phyloP scores from a whole-genome alignment of 2,888 invertebrate species.

The Mayetiola destructor region DNA sequence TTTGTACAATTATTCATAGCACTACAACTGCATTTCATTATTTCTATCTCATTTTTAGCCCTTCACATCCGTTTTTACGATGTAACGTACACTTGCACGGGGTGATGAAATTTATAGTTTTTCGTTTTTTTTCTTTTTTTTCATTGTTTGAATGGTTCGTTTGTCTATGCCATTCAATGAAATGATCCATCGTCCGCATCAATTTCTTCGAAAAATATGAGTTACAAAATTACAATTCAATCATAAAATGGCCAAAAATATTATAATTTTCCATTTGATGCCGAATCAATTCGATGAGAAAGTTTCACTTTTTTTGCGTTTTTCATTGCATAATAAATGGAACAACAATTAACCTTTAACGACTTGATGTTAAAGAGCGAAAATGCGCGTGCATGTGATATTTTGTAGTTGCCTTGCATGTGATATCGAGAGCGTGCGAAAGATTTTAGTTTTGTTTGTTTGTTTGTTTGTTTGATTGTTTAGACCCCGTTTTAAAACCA shows the following conservation, averaged over 20 bases:
- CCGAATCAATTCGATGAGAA: too few relatives aligned
- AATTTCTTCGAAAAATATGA: too few relatives aligned
- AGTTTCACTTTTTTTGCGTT: neutral
- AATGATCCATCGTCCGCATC: too few relatives aligned
- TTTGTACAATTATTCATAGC: neutral
- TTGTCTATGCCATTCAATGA: too few relatives aligned
- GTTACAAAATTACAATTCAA: too few relatives aligned
- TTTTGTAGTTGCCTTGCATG: neutral
- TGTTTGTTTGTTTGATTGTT: too few relatives aligned
- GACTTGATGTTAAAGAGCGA: neutral
- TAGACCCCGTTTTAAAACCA: neutral
- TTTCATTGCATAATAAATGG: neutral
- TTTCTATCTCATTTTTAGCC: conserved; percentile 5
- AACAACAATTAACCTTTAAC: conserved; percentile 3
- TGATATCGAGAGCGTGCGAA: neutral
- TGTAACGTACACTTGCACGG: neutral
- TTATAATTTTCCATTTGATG: too few relatives aligned
- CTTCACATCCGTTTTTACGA: too few relatives aligned
- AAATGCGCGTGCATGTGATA: neutral
- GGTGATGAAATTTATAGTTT: conserved; percentile 10
- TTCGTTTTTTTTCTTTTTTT: too few relatives aligned
- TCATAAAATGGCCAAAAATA: too few relatives aligned
- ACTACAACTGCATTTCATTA: neutral
- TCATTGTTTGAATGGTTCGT: too few relatives aligned
- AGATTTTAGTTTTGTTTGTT: neutral